Base-by-base conservation (phyloP, 2,113 vertebrate species). In the Lepisosteus oculatus region DNA sequence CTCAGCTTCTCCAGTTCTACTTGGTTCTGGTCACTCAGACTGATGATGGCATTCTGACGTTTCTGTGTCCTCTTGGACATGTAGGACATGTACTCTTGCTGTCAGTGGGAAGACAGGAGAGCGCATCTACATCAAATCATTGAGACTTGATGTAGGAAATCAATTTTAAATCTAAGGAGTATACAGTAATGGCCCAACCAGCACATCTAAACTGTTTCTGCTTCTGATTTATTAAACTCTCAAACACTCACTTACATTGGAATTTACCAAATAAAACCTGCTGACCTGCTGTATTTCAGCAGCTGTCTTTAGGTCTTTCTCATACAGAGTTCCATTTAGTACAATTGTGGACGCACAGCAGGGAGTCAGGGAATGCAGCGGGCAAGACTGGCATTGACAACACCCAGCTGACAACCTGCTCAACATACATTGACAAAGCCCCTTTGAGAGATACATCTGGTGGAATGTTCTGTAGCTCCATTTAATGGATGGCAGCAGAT, bases 61-160 rank as follows among this genome's bases (percentile, higher is more conserved):
- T 85, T 79, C 57, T 89, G 80, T 0, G 75, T 83, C 45, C 73
- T 72, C 54, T 86, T 77, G 13, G 70, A 75, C 71, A 92, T 72
- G 71, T 87, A 89, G 6, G 72, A 65, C 64, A 80, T 47, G 44
- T 87, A 85, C 8, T 80, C 80, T 45, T 72, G 76, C 84, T 85
- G 69, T 17, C 68, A 44, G 12, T 42, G 54, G 43, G 14, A 14
- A 14, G 13, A 3, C 63, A 63, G 57, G 43, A 41, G 4, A 0
- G 65, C 42, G 65, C 42, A 14, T n/a, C 4, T 3, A 47, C 9
- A 7, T 47, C 45, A 45, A n/a, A 15, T 8, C 2, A 47, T 15
- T 9, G 9, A 44, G 11, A 43, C 15, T 3, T 12, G 8, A 3
- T 8, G 6, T 13, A 29, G 29, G 29, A 29, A 29, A 29, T 15